Evolutionary conservation across 2,888 invertebrate genomes (phyloP), one percentile per base, ranked within the genome.

Genomic region (Entomobrya proxima): DNA sequence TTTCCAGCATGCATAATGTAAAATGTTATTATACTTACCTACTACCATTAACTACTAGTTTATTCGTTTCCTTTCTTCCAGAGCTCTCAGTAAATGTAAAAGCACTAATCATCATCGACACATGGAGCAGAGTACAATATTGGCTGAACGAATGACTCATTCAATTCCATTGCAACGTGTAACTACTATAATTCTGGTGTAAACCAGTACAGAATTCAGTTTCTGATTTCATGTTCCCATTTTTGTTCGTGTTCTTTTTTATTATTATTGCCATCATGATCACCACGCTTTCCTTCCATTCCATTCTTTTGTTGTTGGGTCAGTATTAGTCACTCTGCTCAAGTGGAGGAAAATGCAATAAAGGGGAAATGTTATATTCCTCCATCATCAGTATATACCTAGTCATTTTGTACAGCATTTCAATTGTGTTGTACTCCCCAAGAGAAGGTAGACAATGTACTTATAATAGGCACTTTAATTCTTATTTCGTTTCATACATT

Each of bases 211-310:
- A n/a, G 40, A 72, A 24, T 21, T 32, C 50, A n/a, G 21, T 55
- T 76, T 61, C n/a, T 32, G 52, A 47, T 37, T 75, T 37, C 13
- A 18, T 67, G 64, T 18, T 67, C 47, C 13, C 18, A 5, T 50
- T n/a, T 67, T 67, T 32, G 27, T 61, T 58, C 40, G 37, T 40
- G 37, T 35, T 76, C 6, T 78, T 77, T n/a, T 30, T 47, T 47
- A 78, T 44, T 67, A 64, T n/a, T 78, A 67, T 78, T 44, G 64
- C 47, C 37, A 61, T 61, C 77, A 77, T 61, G 18, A 61, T 24
- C 44, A 27, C 61, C 32, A n/a, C n/a, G n/a, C n/a, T n/a, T n/a
- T n/a, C n/a, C n/a, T n/a, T 61, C 58, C n/a, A 27, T 64, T 58
- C 40, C n/a, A n/a, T 24, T 61, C 27, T 47, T 35, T 44, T 77